Base-by-base conservation (phyloP, 2,888 invertebrate genomes). In the Protonemura montana region DNA sequence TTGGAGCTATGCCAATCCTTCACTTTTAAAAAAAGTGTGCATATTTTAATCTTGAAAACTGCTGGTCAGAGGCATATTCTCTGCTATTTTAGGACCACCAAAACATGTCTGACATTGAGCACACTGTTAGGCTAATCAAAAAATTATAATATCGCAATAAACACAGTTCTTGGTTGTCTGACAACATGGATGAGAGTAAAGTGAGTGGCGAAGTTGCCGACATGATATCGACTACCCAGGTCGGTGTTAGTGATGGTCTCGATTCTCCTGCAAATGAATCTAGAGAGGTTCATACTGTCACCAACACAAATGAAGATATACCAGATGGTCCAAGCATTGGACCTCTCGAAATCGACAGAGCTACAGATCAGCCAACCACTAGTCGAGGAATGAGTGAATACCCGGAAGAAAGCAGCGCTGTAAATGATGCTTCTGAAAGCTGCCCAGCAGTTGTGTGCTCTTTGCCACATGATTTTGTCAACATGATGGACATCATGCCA, bases 71-170 rank as follows among this genome's bases (percentile, higher is more conserved):
- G 41, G 5, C 6, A 41, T 82, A n/a, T n/a, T n/a, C 85, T 7
- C 76, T 30, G 78, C 87, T 87, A 87, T 87, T 87, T 87, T 87
- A 77, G 86, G 85, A 87, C 41, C n/a, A n/a, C n/a, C 83, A 87
- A 87, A 87, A 87, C 86, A 87, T 87, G 87, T 87, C 87, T 85
- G 87, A 87, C 87, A 82, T 85, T 59, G 42, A 83, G 80, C 82
- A 84, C 42, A 86, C 82, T 84, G 78, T 82, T 76, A 77, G 59
- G 28, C 41, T 85, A 80, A 41, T 85, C 21, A 82, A 86, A 77
- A 21, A 81, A 84, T 80, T 26, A 28, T 81, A 28, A 85, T 28
- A 77, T 28, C 26, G 3, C 21, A 28, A 29, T n/a, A n/a, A 42
- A 80, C 59, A 78, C 80, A 85, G 59, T 80, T 78, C 78, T 80